These are phyloP conservation scores for Chrysolina americana DNA, from an alignment of 2,888 invertebrate species.

Conservation along the genomic window DNA sequence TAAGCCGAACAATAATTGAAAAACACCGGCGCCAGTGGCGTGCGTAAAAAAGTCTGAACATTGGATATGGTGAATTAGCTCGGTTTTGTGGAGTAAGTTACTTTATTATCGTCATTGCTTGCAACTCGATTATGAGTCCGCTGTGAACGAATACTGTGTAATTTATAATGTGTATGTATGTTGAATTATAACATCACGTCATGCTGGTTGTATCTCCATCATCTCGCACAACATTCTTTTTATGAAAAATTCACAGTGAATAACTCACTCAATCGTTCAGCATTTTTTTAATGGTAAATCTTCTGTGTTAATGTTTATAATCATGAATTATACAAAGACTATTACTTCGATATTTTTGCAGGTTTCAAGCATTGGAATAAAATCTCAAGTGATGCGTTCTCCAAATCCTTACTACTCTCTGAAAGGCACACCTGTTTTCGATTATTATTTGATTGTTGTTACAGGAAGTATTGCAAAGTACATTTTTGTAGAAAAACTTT, in stretches of 20 bases:
- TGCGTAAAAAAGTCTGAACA: not conserved
- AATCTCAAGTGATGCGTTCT: no score
- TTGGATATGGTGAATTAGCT: not conserved
- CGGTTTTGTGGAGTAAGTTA: not conserved
- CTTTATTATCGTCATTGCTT: slow-evolving; percentile 11
- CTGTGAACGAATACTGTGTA: not conserved
- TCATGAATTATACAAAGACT: not conserved
- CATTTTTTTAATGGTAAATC: not conserved
- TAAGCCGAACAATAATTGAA: slow-evolving; percentile 52
- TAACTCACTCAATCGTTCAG: not conserved
- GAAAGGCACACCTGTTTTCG: no score
- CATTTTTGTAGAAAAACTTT: no score
- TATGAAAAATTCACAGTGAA: not conserved
- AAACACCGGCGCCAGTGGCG: slow-evolving; percentile 43
- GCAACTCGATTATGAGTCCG: slow-evolving; percentile 14
- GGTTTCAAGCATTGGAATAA: no score
- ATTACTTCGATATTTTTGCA: not conserved
- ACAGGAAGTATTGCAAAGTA: no score
- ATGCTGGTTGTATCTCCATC: slow-evolving; percentile 33
- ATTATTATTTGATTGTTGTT: no score
- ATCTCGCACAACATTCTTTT: slow-evolving; percentile 34
- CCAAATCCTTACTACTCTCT: no score
- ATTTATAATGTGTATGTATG: slow-evolving; percentile 32
- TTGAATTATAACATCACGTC: slow-evolving; percentile 43
- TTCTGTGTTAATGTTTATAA: no score